These are phyloP conservation scores for Liparis tanakae DNA, from an alignment of 2,797 vertebrate species.

Conservation along the genomic window DNA sequence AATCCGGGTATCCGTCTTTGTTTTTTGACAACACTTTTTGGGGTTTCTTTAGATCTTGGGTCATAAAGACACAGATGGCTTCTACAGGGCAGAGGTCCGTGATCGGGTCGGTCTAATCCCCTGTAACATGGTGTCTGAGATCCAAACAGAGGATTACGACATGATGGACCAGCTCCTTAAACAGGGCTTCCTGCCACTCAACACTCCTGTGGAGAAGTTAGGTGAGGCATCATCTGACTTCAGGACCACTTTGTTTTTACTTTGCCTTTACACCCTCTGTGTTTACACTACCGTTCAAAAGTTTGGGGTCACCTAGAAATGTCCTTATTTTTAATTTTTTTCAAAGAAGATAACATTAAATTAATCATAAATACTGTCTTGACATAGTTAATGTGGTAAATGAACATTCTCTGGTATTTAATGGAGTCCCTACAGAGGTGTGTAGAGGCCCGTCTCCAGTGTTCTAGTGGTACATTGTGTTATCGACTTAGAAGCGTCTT, in stretches of 20 bases:
- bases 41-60: slow-evolving; percentile 90
- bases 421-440: too few species aligned
- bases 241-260: too few species aligned
- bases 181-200: slow-evolving; percentile 96
- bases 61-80: slow-evolving; percentile 95
- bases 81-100: slow-evolving; percentile 94
- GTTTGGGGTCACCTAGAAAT: too few species aligned
- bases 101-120: slow-evolving; percentile 92
- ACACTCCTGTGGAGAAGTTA: slow-evolving; percentile 94
- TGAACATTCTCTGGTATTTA: too few species aligned
- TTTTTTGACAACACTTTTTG: slow-evolving; percentile 9
- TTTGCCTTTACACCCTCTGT: slow-evolving; percentile 14
- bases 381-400: too few species aligned
- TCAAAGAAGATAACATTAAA: too few species aligned
- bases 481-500: too few species aligned
- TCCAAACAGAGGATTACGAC: slow-evolving; percentile 95
- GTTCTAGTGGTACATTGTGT: too few species aligned
- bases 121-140: slow-evolving; percentile 99
- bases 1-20: background rate
- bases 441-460: too few species aligned
- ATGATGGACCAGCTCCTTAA: slow-evolving; percentile 96
- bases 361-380: too few species aligned
- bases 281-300: too few species aligned
- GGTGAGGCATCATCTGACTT: slow-evolving; percentile 76
- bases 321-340: too few species aligned